phyloP scores from a whole-genome alignment of 2,113 vertebrate genomes.

The Leptosomus discolor region DNA sequence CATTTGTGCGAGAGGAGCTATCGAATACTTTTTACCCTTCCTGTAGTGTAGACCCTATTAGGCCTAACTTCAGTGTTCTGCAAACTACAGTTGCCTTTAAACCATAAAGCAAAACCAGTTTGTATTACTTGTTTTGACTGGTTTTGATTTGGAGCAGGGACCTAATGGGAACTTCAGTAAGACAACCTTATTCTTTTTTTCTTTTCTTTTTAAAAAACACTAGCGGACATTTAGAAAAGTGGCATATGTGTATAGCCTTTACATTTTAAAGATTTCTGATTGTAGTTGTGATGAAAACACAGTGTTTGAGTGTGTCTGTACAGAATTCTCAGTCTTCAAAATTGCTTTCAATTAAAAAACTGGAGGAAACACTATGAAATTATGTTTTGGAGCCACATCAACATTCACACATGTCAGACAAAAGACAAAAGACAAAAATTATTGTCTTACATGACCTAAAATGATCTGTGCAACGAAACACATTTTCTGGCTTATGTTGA shows the following conservation, averaged over 20 bases:
- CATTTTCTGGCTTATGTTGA: background rate
- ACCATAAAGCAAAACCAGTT: background rate
- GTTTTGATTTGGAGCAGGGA: slow-evolving; percentile 21
- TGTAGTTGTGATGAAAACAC: slow-evolving; percentile 61
- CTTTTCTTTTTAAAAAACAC: background rate
- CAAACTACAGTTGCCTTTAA: slow-evolving; percentile 59
- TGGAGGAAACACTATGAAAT: background rate
- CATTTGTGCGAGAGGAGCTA: background rate
- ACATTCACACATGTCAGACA: background rate
- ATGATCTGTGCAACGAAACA: background rate
- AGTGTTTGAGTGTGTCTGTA: slow-evolving; percentile 37
- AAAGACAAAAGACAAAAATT: background rate
- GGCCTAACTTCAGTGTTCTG: slow-evolving; percentile 9
- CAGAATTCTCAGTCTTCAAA: slow-evolving; percentile 5
- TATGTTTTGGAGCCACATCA: background rate
- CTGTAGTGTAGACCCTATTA: background rate
- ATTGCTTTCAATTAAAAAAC: background rate
- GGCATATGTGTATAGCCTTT: background rate
- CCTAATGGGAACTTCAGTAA: slow-evolving; percentile 24
- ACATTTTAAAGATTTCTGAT: slow-evolving; percentile 28
- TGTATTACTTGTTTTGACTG: slow-evolving; percentile 24
- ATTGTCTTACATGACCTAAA: background rate
- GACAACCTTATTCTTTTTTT: background rate
- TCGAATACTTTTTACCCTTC: slow-evolving; percentile 23
- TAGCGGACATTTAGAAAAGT: slow-evolving; percentile 24